Evolutionary conservation across 2,113 vertebrate species (phyloP), one percentile per base, ranked within the genome.

Genomic region (Tachysurus vachellii): DNA sequence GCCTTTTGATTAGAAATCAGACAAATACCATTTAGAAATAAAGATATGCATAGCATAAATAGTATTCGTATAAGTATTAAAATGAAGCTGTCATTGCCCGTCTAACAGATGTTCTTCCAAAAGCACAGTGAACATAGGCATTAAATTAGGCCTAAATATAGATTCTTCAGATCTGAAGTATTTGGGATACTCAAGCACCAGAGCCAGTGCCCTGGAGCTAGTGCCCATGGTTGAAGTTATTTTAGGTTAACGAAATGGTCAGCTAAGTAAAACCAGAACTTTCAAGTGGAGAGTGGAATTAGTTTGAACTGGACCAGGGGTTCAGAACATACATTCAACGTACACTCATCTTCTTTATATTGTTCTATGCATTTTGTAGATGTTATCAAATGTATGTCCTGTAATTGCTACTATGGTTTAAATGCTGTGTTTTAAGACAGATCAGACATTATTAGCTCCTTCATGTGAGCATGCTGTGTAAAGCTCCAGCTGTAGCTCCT

Each of bases 261-360:
- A 1, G 23, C 11, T 61, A 61, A 57, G 53, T 71, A 70, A 5
- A 57, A 56, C 73, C 83, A 76, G 61, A 84, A 64, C 53, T 23
- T 26, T 42, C 28, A 36, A 16, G 68, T n/a, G 44, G 42, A 75
- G 31, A 83, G 64, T 73, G 36, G 23, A 80, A 71, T 62, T 80
- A 73, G 54, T 59, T 73, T 47, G 82, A 66, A 68, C 73, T 56
- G 61, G 50, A 71, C 83, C 80, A 59, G 56, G 70, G 19, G 70
- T 80, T 59, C 23, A 56, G 10, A 11, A 12, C 12, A 44, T 42
- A 28, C 53, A 85, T 77, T n/a, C 36, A 79, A 3, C 21, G 83
- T 53, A 36, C 42, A n/a, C 42, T 82, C 14, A 57, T 14, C 28
- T 17, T 73, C 2, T 44, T 21, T 19, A 19, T 42, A 17, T 2